phyloP scores from a whole-genome alignment of 2,113 vertebrate genomes.

The Syngnathoides biaculeatus region DNA sequence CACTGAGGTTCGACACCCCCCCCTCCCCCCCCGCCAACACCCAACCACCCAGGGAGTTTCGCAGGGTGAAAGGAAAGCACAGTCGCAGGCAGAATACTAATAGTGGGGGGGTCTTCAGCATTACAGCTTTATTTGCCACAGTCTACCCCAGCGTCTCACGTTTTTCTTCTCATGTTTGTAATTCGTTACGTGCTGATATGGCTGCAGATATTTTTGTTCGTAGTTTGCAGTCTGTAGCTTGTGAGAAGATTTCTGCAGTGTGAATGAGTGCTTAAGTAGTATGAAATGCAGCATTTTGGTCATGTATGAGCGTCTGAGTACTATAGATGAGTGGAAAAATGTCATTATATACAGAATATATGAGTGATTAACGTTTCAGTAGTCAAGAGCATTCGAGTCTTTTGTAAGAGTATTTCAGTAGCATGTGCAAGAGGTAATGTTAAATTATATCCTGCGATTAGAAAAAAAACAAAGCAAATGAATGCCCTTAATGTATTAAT shows the following conservation, averaged over 20 bases:
- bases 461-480: neutral
- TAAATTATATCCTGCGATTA: conserved; percentile 3
- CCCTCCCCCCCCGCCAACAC: too few relatives aligned
- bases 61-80: conserved; percentile 35
- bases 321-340: too few relatives aligned
- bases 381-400: too few relatives aligned
- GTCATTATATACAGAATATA: too few relatives aligned
- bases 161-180: conserved; percentile 13
- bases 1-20: conserved; percentile 56
- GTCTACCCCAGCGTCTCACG: conserved; percentile 47
- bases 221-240: too few relatives aligned
- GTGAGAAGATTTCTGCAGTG: too few relatives aligned
- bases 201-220: conserved; percentile 4
- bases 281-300: too few relatives aligned
- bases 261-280: too few relatives aligned
- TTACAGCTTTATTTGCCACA: conserved; percentile 68
- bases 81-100: conserved; percentile 63
- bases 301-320: too few relatives aligned
- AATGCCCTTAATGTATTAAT: conserved; percentile 46
- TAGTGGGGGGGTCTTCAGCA: conserved; percentile 54
- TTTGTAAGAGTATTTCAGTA: too few relatives aligned
- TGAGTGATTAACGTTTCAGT: too few relatives aligned
- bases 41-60: conserved; percentile 3
- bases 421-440: too few relatives aligned
- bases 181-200: conserved; percentile 14